These are phyloP conservation scores for Muscidifurax raptorellus DNA, from an alignment of 1,140 invertebrate genomes.

Conservation along the genomic window DNA sequence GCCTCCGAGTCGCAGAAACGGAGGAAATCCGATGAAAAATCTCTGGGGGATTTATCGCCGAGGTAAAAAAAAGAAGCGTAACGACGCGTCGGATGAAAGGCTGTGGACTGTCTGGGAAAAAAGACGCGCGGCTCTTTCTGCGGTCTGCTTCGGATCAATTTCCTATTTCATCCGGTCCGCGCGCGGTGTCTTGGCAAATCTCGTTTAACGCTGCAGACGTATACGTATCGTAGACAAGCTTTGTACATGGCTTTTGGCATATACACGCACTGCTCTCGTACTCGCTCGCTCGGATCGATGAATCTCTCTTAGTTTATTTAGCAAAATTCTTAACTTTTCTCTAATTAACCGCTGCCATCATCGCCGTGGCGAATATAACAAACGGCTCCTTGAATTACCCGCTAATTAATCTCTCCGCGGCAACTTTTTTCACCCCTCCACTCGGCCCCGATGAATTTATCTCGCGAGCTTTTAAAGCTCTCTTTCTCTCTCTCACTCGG, in stretches of 20 bases:
- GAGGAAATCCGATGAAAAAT: slow-evolving; percentile 50
- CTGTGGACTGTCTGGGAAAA: neutral
- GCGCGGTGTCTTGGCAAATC: slow-evolving; percentile 33
- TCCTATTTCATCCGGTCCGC: slow-evolving; percentile 33
- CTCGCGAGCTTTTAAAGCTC: neutral
- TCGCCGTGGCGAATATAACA: neutral
- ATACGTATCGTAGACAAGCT: neutral
- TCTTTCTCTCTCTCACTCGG: neutral
- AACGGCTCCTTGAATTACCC: slow-evolving; percentile 1
- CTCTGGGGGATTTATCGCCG: slow-evolving; percentile 40
- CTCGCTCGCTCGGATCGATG: too few species aligned
- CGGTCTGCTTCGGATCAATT: slow-evolving; percentile 48
- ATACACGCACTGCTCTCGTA: too few species aligned
- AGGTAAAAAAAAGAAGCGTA: neutral
- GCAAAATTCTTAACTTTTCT: slow-evolving; percentile 12
- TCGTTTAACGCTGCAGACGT: slow-evolving; percentile 9
- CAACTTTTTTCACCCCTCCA: slow-evolving; percentile 32
- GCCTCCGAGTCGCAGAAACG: neutral
- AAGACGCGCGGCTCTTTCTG: neutral
- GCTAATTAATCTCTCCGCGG: slow-evolving; percentile 56
- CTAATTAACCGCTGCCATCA: slow-evolving; percentile 27
- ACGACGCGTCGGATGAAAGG: slow-evolving; percentile 16
- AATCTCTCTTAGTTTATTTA: too few species aligned
- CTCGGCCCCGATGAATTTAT: neutral
- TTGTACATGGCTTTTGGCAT: neutral